A percentile compares a stretch with the other conserved stretches of the same genome.
Evolutionary conservation across 2,113 vertebrate genomes (phyloP).

Genomic region (Protobothrops flavoviridis): DNA sequence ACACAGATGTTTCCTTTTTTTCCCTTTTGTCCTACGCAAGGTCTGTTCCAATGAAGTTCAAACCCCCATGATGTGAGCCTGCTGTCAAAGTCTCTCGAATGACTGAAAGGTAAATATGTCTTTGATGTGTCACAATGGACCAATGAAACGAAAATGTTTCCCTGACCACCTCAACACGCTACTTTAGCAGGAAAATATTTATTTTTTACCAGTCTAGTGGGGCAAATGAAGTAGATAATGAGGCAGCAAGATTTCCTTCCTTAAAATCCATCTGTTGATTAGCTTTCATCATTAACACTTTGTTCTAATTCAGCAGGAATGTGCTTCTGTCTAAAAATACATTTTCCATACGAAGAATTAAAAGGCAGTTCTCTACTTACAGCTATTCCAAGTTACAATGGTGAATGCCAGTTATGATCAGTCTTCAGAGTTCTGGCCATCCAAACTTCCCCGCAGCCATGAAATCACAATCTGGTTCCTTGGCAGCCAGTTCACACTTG

Average conservation of each 20-base stretch:
- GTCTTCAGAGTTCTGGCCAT: not conserved
- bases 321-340: slow-evolving; percentile 39
- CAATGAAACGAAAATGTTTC: slow-evolving; percentile 44
- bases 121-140: slow-evolving; percentile 48
- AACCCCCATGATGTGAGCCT: slow-evolving; percentile 28
- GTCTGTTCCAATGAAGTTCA: not conserved
- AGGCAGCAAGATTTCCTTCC: slow-evolving; percentile 59
- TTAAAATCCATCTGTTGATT: slow-evolving; percentile 53
- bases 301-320: slow-evolving; percentile 40
- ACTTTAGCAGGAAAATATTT: slow-evolving; percentile 52
- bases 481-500: not conserved
- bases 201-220: slow-evolving; percentile 55
- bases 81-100: slow-evolving; percentile 25
- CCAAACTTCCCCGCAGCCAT: not conserved
- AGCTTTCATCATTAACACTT: slow-evolving; percentile 51
- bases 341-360: slow-evolving; percentile 37
- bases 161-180: slow-evolving; percentile 35
- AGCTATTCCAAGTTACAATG: not conserved
- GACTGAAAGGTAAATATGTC: slow-evolving; percentile 41
- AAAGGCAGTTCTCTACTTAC: not conserved
- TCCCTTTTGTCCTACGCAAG: slow-evolving; percentile 38
- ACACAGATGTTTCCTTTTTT: slow-evolving; percentile 32
- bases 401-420: not conserved
- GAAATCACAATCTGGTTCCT: not conserved
- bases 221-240: slow-evolving; percentile 57